Evolutionary conservation across 2,888 invertebrate genomes (phyloP), one percentile per base, ranked within the genome.

Genomic region (Lapara coniferarum): DNA sequence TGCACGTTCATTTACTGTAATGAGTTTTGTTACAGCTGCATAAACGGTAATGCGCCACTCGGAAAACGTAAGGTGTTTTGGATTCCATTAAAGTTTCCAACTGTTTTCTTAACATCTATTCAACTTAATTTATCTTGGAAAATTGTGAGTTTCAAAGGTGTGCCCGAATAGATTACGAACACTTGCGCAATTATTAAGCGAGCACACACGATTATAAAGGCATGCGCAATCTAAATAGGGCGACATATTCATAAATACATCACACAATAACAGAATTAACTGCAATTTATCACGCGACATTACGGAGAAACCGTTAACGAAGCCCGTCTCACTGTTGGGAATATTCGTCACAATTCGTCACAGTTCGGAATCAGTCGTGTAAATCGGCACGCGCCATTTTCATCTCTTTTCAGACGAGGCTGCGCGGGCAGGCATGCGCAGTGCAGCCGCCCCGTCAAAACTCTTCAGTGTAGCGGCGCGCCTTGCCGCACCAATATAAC

Each of bases 381-480:
- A 78, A 80, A 77, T 85, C 87, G 84, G 82, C 81, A 79, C 83
- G 84, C 82, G 83, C 81, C 83, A 82, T 82, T 83, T 83, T 84
- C 85, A 82, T 86, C 87, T 81, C 82, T 80, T 81, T 81, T 82
- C 78, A 77, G 78, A 77, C 80, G 82, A 86, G 84, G 84, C 82
- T 91, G 92, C 91, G 91, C 91, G 91, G 84, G 79, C 82, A 87
- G 78, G 81, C 89, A 90, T 93, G 92, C 92, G 92, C 92, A 92
- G 85, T 84, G 74, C 71, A 68, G 55, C 55, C 75, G 74, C 80
- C 80, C 80, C 81, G 81, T 87, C 88, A 88, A 86, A 88, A 80
- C 83, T 86, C 85, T 83, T 82, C 90, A 90, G 92, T 87, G 80
- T 73, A 81, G 83, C 87, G 88, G 82, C 81, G 84, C 82, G 86